phyloP scores from a whole-genome alignment of 2,797 vertebrate genomes.

The Betta splendens region DNA sequence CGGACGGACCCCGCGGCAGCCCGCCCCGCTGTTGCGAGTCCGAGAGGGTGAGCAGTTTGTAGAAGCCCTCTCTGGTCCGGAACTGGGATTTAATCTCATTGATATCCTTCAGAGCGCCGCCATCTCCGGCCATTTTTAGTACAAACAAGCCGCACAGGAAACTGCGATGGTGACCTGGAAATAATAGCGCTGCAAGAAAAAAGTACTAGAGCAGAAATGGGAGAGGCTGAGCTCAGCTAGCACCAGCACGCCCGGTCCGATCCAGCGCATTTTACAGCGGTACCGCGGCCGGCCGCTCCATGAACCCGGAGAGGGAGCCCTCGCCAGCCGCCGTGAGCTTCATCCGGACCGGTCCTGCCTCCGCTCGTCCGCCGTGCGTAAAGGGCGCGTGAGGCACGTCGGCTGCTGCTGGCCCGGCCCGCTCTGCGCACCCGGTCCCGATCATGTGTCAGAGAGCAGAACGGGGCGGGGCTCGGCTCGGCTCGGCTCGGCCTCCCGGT shows the following conservation, averaged over 20 bases:
- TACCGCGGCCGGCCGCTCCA: slow-evolving; percentile 24
- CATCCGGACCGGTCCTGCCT: slow-evolving; percentile 52
- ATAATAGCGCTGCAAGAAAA: slow-evolving; percentile 54
- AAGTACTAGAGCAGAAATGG: slow-evolving; percentile 55
- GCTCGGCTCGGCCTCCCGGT: slow-evolving; percentile 22
- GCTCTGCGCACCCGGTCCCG: slow-evolving; percentile 55
- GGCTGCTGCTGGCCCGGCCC: slow-evolving; percentile 35
- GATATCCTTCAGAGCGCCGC: slow-evolving; percentile 85
- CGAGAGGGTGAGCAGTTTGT: slow-evolving; percentile 91
- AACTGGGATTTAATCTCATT: slow-evolving; percentile 95
- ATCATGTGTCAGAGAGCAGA: slow-evolving; percentile 17
- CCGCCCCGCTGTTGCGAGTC: slow-evolving; percentile 88
- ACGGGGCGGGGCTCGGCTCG: slow-evolving; percentile 5
- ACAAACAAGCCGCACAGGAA: slow-evolving; percentile 83
- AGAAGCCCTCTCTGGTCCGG: slow-evolving; percentile 91
- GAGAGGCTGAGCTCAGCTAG: slow-evolving; percentile 63
- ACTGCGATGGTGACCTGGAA: slow-evolving; percentile 80
- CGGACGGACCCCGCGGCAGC: slow-evolving; percentile 75
- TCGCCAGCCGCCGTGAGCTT: slow-evolving; percentile 46
- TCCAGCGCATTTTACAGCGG: slow-evolving; percentile 56
- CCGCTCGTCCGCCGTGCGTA: slow-evolving; percentile 51
- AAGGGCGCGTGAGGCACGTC: slow-evolving; percentile 42
- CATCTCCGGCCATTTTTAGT: slow-evolving; percentile 88
- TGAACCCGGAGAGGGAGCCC: slow-evolving; percentile 41
- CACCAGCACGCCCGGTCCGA: slow-evolving; percentile 42